These are phyloP conservation scores for Synanthedon formicaeformis DNA, from an alignment of 2,888 invertebrate species.

Conservation along the genomic window DNA sequence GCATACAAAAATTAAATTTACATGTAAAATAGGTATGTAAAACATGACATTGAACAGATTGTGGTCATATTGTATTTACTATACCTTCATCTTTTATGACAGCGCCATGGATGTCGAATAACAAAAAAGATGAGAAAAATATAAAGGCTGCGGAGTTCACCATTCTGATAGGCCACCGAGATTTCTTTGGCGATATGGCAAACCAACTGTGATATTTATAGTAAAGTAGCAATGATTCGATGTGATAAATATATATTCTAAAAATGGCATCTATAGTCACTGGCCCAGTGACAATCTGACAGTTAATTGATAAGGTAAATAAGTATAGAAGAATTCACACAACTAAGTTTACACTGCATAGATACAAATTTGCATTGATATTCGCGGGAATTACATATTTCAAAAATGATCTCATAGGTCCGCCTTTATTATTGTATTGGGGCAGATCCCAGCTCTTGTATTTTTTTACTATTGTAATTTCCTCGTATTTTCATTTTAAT, in stretches of 20 bases:
- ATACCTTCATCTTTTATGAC: conserved; percentile 18
- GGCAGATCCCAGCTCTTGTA: too few relatives aligned
- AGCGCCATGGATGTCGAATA: conserved; percentile 21
- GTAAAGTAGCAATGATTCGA: conserved; percentile 10
- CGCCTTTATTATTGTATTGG: too few relatives aligned
- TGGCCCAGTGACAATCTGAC: background rate
- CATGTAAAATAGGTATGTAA: background rate
- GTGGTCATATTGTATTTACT: background rate
- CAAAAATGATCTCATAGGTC: too few relatives aligned
- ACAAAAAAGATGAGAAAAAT: conserved; percentile 18
- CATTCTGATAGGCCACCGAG: conserved; percentile 20
- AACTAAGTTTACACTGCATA: conserved; percentile 6
- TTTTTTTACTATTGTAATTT: too few relatives aligned
- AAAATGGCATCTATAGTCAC: background rate
- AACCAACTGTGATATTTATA: conserved; percentile 29
- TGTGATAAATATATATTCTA: background rate
- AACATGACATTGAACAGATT: background rate
- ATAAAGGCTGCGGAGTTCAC: conserved; percentile 12
- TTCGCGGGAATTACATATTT: too few relatives aligned
- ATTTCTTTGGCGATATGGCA: conserved; percentile 19
- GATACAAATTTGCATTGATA: conserved; percentile 7
- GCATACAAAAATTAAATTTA: conserved; percentile 14
- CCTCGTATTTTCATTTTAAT: too few relatives aligned
- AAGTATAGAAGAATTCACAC: background rate
- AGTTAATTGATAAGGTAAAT: background rate